Base-by-base conservation (phyloP, 2,113 vertebrate species). In the Lasiurus cinereus region DNA sequence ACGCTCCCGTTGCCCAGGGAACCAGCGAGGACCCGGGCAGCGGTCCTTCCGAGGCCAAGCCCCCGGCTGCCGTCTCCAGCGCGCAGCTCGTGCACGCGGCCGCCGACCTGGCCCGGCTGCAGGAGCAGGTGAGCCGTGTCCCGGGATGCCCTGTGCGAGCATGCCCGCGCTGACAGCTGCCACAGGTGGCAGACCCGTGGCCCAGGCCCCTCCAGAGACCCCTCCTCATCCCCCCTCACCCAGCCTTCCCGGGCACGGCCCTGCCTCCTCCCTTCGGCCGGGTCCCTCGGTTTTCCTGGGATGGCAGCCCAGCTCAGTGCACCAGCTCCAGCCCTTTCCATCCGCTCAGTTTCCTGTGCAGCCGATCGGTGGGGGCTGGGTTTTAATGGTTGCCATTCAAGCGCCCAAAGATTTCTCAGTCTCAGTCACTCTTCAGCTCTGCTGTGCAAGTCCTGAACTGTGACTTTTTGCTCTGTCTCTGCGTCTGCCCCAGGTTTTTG, bases 71-170 rank as follows among this genome's bases (percentile, higher is more conserved):
- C 36, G 29, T 99, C 86, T 99, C 99, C 88, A 99, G 98, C 86
- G 98, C 98, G 88, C 99, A 99, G 86, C 98, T 99, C 31, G 97
- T 99, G 4, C 83, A 97, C n/a, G 97, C 99, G 14, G 99, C 98
- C 62, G 99, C 99, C 79, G 99, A 99, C 97, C 95, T 99, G 91
- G 98, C 99, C 96, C 99, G 97, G 96, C 98, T 99, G 27, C 99
- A 99, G 96, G 98, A 99, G 48, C 98, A 98, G 99, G 99, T 99
- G 80, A 93, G 98, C 97, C 29, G 46, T 43, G 27, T 59, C 56
- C 31, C 13, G 13, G 54, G 4, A 39, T n/a, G 11, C 50, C 4
- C 0, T 14, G 22, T 5, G 8, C 24, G 46, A 48, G 46, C 39
- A 52, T 9, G 19, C 50, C 31, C n/a, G 62, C 70, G 21, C 3